Conservation (phyloP, 2,113 vertebrate species). For the Nansenia antarctica region DNA sequence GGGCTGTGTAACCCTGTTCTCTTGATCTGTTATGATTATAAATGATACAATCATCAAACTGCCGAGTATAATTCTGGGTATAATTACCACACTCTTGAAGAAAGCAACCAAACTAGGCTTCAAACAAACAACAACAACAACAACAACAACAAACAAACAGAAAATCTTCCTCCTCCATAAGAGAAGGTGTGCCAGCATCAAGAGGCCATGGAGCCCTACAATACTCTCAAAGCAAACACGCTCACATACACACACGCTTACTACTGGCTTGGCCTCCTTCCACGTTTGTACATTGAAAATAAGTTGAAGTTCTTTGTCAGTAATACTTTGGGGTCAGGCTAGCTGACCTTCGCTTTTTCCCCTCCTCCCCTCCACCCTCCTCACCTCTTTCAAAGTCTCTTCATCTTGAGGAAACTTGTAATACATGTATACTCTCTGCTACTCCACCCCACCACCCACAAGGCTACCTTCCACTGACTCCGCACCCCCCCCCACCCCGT, state of each 20-base stretch:
- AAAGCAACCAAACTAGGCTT: slow-evolving; percentile 41
- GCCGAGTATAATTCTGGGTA: background rate
- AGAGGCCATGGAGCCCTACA: slow-evolving; percentile 40
- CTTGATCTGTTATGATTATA: background rate
- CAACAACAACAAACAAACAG: too few species aligned
- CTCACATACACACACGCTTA: slow-evolving; percentile 17
- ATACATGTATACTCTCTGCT: slow-evolving; percentile 13
- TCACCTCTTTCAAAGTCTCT: slow-evolving; percentile 11
- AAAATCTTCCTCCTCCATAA: slow-evolving; percentile 29
- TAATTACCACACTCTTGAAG: slow-evolving; percentile 30
- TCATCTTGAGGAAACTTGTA: slow-evolving; percentile 22
- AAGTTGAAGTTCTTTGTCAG: slow-evolving; percentile 43
- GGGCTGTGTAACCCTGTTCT: background rate
- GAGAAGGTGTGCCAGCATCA: background rate
- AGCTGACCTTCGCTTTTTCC: slow-evolving; percentile 22
- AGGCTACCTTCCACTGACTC: slow-evolving; percentile 14
- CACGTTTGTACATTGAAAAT: slow-evolving; percentile 38
- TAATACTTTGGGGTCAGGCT: slow-evolving; percentile 33
- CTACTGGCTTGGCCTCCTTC: background rate
- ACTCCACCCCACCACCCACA: slow-evolving; percentile 9
- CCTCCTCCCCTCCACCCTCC: background rate
- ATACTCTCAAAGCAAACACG: slow-evolving; percentile 52
- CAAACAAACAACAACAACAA: too few species aligned
- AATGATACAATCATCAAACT: slow-evolving; percentile 4
- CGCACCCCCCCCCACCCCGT: too few species aligned